Percentiles rank a stretch among this genome's conserved stretches.
Conservation (phyloP, 2,888 invertebrate species). For the Amblyteles armatorius region DNA sequence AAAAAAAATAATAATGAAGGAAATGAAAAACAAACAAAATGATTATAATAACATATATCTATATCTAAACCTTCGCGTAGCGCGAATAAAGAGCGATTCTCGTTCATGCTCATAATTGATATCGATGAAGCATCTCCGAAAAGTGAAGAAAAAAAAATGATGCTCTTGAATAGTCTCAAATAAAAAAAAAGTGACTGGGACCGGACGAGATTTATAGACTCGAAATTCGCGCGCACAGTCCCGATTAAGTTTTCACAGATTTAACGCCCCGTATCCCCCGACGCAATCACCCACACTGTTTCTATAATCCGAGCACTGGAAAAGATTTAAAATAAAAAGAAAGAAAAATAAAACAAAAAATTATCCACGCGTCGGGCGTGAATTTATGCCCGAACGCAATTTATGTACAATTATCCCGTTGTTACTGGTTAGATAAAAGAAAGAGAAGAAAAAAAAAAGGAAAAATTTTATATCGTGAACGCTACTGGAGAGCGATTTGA, state of each 20-base stretch:
- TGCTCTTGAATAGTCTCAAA: conserved; percentile 33
- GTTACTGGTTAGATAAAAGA: conserved; percentile 61
- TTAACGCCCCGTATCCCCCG: conserved; percentile 72
- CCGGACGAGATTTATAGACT: conserved; percentile 63
- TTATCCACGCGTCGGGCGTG: conserved; percentile 56
- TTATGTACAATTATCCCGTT: conserved; percentile 67
- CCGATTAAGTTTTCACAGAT: conserved; percentile 83
- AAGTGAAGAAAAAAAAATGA: conserved; percentile 26
- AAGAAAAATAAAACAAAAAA: conserved; percentile 42
- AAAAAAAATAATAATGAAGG: conserved; percentile 37
- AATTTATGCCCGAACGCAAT: conserved; percentile 36
- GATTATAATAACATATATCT: conserved; percentile 59
- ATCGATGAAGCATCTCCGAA: conserved; percentile 1
- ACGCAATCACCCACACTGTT: conserved; percentile 62
- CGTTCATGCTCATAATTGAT: conserved; percentile 44
- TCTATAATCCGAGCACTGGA: conserved; percentile 61
- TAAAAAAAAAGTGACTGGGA: conserved; percentile 38
- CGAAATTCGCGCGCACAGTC: conserved; percentile 77
- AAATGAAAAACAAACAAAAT: conserved; percentile 40
- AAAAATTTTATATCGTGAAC: conserved; percentile 75
- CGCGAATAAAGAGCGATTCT: conserved; percentile 60
- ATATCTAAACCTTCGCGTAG: conserved; percentile 57
- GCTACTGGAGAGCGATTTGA: conserved; percentile 80
- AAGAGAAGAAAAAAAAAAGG: conserved; percentile 55
- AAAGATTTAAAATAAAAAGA: conserved; percentile 50